Conservation (phyloP, 2,888 invertebrate genomes). For the Poecilus cupreus region DNA sequence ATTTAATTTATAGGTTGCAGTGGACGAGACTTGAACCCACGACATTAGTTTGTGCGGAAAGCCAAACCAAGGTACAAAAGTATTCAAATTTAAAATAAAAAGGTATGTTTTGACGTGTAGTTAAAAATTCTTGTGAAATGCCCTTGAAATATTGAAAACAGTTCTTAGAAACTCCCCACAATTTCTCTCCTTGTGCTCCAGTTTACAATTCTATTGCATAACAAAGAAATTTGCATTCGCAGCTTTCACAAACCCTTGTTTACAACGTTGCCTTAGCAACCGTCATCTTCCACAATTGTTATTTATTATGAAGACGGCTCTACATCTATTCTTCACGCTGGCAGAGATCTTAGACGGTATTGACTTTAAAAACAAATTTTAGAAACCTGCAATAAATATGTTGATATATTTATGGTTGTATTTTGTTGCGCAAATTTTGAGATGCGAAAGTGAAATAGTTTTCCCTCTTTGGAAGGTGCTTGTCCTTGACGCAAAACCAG, state of each 20-base stretch:
- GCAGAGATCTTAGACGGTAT: not conserved
- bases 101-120: too few relatives aligned
- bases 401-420: conserved; percentile 18
- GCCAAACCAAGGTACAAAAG: too few relatives aligned
- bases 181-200: not conserved
- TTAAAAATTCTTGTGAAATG: not conserved
- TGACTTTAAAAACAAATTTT: conserved; percentile 33
- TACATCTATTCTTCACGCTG: not conserved
- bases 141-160: conserved; percentile 10
- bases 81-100: too few relatives aligned
- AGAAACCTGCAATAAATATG: conserved; percentile 15
- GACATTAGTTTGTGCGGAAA: too few relatives aligned
- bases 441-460: conserved; percentile 25
- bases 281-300: conserved; percentile 15
- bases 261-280: conserved; percentile 22
- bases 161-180: conserved; percentile 22
- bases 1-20: too few relatives aligned
- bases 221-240: conserved; percentile 48
- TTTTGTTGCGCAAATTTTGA: conserved; percentile 35
- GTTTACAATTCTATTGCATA: conserved; percentile 31
- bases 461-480: not conserved
- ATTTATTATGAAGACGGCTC: conserved; percentile 31
- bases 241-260: conserved; percentile 43
- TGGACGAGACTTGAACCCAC: too few relatives aligned
- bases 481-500: conserved; percentile 19